Base-by-base conservation (phyloP, 2,113 vertebrate genomes). In the Oryzias celebensis region DNA sequence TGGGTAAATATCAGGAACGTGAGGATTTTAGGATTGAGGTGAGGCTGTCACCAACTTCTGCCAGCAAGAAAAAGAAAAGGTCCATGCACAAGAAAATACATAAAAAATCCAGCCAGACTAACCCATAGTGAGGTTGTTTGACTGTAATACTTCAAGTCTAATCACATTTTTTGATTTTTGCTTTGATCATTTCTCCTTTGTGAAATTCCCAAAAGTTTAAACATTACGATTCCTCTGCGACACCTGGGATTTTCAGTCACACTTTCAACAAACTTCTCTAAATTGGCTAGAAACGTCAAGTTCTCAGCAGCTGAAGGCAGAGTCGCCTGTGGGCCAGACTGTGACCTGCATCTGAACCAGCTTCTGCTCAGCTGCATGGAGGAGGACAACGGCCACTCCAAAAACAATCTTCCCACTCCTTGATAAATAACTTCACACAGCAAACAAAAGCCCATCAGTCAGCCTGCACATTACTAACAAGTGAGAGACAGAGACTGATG, bases 1-100 rank as follows among this genome's bases (percentile, higher is more conserved):
- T 91, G 88, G 90, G 90, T 89, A 93, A 93, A 92, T 90, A 93
- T 93, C 92, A 92, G 92, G 90, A 92, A 90, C 91, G 90, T 92
- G 92, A 93, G 91, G 92, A 92, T 92, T 94, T 92, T 92, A 88
- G 82, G 90, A 93, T 85, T 87, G 90, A 89, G 88, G 92, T 92
- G 89, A 91, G 88, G 92, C 84, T 86, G 87, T 90, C 70, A 85
- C 87, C 87, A 86, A 77, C 79, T 84, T 79, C 73, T 79, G 87
- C 77, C 86, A 89, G 88, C 78, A 64, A 71, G 76, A 69, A 75
- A 74, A 80, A 81, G 80, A 75, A 74, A 77, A 82, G 66, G 42
- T 14, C 43, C 26, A 28, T 28, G 26, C 26, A 28, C 7, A 7
- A 66, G 52, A 77, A 81, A 77, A 68, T 62, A 65, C 28, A 63